phyloP scores from a whole-genome alignment of 2,797 vertebrate genomes.

The Hybognathus amarus region DNA sequence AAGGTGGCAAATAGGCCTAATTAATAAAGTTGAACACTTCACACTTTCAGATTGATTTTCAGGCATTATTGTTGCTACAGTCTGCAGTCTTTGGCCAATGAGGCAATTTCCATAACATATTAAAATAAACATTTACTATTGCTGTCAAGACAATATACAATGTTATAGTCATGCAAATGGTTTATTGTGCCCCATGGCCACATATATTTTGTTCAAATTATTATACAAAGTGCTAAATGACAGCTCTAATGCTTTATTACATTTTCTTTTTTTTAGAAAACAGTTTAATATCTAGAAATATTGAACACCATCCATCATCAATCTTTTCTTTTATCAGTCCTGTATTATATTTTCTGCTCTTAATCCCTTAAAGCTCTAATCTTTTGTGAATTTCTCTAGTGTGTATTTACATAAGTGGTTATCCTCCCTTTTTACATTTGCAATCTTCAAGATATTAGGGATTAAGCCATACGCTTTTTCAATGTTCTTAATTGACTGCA shows the following conservation, averaged over 20 bases:
- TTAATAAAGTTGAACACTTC: background rate
- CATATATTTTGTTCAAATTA: background rate
- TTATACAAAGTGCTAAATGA: background rate
- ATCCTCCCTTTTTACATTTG: background rate
- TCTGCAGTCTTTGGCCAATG: no score
- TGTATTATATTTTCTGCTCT: background rate
- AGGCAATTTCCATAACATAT: no score
- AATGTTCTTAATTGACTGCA: background rate
- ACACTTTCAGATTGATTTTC: background rate
- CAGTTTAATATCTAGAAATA: background rate
- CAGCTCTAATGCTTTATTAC: background rate
- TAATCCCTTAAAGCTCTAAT: background rate
- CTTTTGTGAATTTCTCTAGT: background rate
- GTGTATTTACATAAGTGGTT: background rate
- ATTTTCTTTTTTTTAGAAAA: background rate
- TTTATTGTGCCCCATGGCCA: background rate
- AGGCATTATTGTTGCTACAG: background rate
- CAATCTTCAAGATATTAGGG: background rate
- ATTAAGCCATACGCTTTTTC: background rate
- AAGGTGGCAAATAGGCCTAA: background rate
- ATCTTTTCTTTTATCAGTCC: background rate
- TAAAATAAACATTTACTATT: background rate
- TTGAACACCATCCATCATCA: background rate
- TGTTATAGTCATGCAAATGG: constrained; percentile 4
- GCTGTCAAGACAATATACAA: background rate